These are phyloP conservation scores for Octonoba sinensis DNA, from an alignment of 2,888 invertebrate species.

Conservation along the genomic window DNA sequence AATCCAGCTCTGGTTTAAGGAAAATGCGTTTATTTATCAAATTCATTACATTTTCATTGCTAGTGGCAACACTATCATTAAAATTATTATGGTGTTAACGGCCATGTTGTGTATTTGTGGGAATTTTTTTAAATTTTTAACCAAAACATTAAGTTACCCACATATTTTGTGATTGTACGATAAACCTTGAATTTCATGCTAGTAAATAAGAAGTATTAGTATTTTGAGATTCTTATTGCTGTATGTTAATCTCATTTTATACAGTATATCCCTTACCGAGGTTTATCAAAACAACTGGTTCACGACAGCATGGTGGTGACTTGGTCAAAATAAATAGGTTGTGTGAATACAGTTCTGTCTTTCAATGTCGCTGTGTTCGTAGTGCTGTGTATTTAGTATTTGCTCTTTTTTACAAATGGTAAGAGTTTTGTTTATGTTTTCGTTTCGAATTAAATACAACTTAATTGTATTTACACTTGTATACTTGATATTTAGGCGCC, in stretches of 20 bases:
- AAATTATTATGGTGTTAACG: constrained; percentile 57
- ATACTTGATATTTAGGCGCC: not conserved
- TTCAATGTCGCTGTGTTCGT: constrained; percentile 34
- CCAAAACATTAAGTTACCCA: constrained; percentile 29
- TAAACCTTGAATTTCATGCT: not conserved
- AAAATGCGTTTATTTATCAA: too few species aligned
- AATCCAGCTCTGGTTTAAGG: too few species aligned
- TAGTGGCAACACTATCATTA: constrained; percentile 39
- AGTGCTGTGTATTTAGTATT: not conserved
- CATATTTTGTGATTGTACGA: constrained; percentile 4
- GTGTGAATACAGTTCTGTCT: constrained; percentile 35
- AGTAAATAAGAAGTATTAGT: constrained; percentile 4
- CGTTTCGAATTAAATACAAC: not conserved
- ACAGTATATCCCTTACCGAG: constrained; percentile 23
- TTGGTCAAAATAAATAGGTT: constrained; percentile 63
- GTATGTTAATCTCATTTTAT: constrained; percentile 20
- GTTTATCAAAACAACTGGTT: constrained; percentile 63
- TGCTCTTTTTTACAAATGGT: not conserved
- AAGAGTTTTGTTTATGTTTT: not conserved
- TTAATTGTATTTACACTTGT: not conserved
- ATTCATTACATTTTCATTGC: too few species aligned
- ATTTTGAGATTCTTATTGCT: constrained; percentile 8
- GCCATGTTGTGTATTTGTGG: constrained; percentile 58
- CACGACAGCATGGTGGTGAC: constrained; percentile 61
- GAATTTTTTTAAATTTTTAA: constrained; percentile 55